These are phyloP conservation scores for Poeciliopsis turneri DNA, from an alignment of 2,797 vertebrate genomes.

Conservation along the genomic window DNA sequence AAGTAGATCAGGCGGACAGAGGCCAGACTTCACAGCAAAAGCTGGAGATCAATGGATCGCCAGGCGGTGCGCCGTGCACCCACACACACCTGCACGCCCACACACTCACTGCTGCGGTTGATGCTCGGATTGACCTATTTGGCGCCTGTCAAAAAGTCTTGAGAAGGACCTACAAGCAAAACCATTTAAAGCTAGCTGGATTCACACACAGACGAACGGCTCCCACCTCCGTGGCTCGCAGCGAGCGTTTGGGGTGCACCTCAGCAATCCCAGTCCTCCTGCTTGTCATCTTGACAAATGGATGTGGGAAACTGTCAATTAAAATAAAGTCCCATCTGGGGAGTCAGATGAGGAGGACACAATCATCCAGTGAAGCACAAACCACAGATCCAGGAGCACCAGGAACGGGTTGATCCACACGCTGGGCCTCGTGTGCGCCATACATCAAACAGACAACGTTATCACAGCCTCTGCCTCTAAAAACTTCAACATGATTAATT, in stretches of 20 bases:
- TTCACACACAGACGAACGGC: constrained; percentile 43
- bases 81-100: constrained; percentile 37
- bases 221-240: constrained; percentile 41
- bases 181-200: constrained; percentile 30
- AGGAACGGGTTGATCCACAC: constrained; percentile 69
- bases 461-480: constrained; percentile 74
- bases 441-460: constrained; percentile 80
- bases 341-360: constrained; percentile 70
- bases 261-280: constrained; percentile 33
- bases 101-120: constrained; percentile 41
- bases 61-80: constrained; percentile 45
- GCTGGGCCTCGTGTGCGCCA: constrained; percentile 69
- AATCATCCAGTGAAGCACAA: constrained; percentile 50
- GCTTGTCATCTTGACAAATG: constrained; percentile 78
- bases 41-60: constrained; percentile 77
- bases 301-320: constrained; percentile 81
- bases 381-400: constrained; percentile 51
- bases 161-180: constrained; percentile 55
- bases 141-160: constrained; percentile 50
- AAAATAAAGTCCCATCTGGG: constrained; percentile 79
- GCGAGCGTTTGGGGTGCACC: constrained; percentile 44
- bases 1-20: constrained; percentile 77
- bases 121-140: constrained; percentile 73
- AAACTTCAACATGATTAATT: constrained; percentile 81
- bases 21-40: constrained; percentile 75